Percentiles rank a stretch among this genome's conserved stretches.
These are phyloP conservation scores for Zosterops lateralis DNA, from an alignment of 2,113 vertebrate genomes.

Conservation along the genomic window DNA sequence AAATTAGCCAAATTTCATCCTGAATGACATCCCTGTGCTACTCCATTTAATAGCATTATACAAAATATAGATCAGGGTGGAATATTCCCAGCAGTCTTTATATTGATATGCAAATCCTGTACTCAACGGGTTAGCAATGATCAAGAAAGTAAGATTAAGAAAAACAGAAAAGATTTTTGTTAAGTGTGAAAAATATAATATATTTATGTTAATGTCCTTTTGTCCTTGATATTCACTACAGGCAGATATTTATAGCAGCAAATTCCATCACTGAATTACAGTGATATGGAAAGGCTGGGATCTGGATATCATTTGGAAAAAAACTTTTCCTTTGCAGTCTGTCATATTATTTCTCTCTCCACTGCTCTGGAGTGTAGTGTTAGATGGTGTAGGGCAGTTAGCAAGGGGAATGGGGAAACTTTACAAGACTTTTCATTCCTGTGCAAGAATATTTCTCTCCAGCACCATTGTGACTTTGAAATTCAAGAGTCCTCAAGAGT, in stretches of 20 bases:
- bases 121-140: conserved; percentile 17
- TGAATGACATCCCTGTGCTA: conserved; percentile 47
- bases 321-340: not conserved
- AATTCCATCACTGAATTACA: not conserved
- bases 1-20: conserved; percentile 49
- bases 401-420: not conserved
- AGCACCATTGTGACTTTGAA: conserved; percentile 1
- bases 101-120: conserved; percentile 66
- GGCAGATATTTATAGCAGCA: not conserved
- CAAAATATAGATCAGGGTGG: conserved; percentile 51
- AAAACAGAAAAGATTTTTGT: conserved; percentile 28
- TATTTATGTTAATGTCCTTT: not conserved
- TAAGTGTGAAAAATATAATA: conserved; percentile 8
- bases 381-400: not conserved
- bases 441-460: not conserved
- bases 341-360: not conserved
- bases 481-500: conserved; percentile 19
- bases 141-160: conserved; percentile 36
- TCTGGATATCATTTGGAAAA: not conserved
- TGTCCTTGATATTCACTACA: not conserved
- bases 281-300: not conserved
- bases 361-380: not conserved
- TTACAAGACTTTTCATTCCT: conserved; percentile 29
- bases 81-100: conserved; percentile 49
- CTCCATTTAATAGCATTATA: not conserved